Evolutionary conservation across 2,113 vertebrate species (phyloP).

Genomic region (Odontophorus gujanensis): DNA sequence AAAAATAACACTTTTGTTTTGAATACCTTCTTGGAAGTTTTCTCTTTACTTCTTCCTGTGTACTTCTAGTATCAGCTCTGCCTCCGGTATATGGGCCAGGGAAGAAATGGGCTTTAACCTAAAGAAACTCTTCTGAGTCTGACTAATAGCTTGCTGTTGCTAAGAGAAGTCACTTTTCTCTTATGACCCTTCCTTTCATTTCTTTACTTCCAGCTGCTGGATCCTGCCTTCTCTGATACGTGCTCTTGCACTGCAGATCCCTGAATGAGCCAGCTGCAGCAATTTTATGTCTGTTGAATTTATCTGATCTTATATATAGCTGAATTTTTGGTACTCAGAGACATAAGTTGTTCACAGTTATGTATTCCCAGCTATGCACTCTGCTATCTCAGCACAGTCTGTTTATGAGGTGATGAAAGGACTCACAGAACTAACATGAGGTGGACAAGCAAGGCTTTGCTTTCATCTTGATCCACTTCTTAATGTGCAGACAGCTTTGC

Average conservation of each 20-base stretch:
- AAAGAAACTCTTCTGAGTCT: neutral
- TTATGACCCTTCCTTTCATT: neutral
- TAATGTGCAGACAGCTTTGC: neutral
- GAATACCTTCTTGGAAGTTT: neutral
- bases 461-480: slow-evolving; percentile 3
- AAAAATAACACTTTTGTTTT: neutral
- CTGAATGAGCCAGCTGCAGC: neutral
- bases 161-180: neutral
- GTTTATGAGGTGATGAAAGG: neutral
- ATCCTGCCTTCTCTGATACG: neutral
- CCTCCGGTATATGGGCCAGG: no score
- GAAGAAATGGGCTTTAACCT: neutral
- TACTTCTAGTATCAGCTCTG: neutral
- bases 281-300: neutral
- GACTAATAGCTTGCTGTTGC: neutral
- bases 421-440: neutral
- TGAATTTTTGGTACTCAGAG: neutral
- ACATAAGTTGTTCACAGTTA: neutral
- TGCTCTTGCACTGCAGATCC: no score
- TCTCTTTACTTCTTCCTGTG: neutral
- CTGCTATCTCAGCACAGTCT: neutral
- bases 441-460: neutral
- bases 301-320: neutral
- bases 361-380: neutral
- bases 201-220: neutral